Evolutionary conservation across 2,113 vertebrate genomes (phyloP).

Genomic region (Erythrocercus mccallii): DNA sequence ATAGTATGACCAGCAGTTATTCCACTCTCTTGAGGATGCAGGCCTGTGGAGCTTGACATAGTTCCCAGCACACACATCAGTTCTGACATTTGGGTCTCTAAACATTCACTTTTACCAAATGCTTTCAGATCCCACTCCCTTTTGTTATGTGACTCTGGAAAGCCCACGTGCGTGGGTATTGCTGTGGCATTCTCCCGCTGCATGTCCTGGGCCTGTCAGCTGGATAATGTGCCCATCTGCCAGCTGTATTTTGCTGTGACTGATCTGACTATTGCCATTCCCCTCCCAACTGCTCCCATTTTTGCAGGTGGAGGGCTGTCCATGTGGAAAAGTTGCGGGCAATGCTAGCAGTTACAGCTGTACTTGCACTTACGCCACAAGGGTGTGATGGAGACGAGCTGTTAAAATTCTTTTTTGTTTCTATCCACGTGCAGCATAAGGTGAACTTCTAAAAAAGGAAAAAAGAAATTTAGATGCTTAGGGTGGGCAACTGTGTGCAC

Average conservation of each 20-base stretch:
- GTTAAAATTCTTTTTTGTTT: background rate
- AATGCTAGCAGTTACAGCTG: background rate
- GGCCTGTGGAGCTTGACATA: background rate
- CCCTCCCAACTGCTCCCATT: background rate
- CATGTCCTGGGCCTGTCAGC: accelerated
- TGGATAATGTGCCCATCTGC: background rate
- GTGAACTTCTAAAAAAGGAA: background rate
- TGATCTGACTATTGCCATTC: background rate
- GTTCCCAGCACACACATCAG: background rate
- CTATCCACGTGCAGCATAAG: background rate
- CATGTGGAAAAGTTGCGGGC: background rate
- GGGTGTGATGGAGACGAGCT: background rate
- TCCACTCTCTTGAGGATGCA: background rate
- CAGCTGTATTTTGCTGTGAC: background rate
- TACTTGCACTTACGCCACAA: accelerated
- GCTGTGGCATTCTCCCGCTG: background rate
- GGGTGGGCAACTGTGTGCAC: background rate
- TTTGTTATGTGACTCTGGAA: background rate
- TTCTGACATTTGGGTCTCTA: background rate
- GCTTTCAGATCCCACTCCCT: background rate
- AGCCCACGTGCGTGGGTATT: accelerated
- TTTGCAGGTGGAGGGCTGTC: background rate
- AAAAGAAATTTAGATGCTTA: background rate
- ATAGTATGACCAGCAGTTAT: background rate
- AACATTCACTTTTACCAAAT: background rate